A percentile compares a stretch with the other conserved stretches of the same genome.
Evolutionary conservation across 2,113 vertebrate genomes (phyloP).

Genomic region (Pedionomus torquatus): DNA sequence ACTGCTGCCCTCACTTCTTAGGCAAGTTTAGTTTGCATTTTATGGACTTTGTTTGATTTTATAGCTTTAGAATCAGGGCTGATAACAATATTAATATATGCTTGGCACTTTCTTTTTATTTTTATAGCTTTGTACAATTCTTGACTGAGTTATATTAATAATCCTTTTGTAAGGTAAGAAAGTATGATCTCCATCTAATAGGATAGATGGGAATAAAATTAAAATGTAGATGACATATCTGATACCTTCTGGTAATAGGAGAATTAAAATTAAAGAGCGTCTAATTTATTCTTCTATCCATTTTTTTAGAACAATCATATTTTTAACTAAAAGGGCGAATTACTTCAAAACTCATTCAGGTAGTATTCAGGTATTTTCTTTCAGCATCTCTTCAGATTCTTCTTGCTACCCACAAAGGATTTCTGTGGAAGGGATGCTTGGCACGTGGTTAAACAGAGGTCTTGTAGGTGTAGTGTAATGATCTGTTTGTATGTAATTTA

Average conservation of each 20-base stretch:
- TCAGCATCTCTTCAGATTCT: neutral
- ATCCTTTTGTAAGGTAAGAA: neutral
- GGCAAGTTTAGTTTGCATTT: neutral
- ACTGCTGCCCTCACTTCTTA: neutral
- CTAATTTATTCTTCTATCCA: neutral
- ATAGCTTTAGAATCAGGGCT: neutral
- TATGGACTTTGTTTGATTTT: neutral
- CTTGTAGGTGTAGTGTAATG: neutral
- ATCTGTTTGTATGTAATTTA: slow-evolving; percentile 27
- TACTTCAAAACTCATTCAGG: neutral
- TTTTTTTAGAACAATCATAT: neutral
- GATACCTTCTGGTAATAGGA: neutral
- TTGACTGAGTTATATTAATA: neutral
- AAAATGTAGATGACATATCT: neutral
- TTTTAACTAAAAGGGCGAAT: neutral
- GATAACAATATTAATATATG: neutral
- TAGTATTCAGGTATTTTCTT: neutral
- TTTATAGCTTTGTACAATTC: neutral
- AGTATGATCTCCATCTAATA: neutral
- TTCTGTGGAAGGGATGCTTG: neutral
- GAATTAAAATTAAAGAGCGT: neutral
- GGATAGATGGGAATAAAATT: neutral
- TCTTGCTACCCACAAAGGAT: neutral
- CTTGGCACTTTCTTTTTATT: neutral
- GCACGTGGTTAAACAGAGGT: neutral